Evolutionary conservation across 2,797 vertebrate species (phyloP).

Genomic region (Notoglanidium macrostoma): DNA sequence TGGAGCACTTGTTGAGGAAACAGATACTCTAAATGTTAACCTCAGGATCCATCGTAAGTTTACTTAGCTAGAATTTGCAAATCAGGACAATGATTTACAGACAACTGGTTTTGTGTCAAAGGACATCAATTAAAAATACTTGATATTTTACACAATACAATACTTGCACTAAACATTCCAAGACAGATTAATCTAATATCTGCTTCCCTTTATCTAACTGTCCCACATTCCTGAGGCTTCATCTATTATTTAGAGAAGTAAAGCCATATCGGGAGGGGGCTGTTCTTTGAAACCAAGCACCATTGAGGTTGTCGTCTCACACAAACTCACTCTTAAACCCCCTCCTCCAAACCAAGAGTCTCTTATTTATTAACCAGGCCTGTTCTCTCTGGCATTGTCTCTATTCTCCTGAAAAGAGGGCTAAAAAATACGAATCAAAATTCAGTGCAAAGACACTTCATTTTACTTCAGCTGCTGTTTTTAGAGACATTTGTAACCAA

Average conservation of each 20-base stretch:
- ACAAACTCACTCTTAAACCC: neutral
- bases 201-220: constrained; percentile 31
- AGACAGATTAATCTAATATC: neutral
- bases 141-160: neutral
- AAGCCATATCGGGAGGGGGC: constrained; percentile 36
- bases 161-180: neutral
- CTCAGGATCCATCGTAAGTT: neutral
- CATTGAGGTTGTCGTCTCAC: constrained; percentile 39
- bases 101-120: neutral
- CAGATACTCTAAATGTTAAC: neutral
- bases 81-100: neutral
- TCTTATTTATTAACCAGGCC: constrained; percentile 41
- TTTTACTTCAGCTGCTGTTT: neutral
- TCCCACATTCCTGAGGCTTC: constrained; percentile 36
- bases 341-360: neutral
- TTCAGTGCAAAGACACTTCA: neutral
- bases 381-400: neutral
- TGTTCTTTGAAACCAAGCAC: constrained; percentile 38
- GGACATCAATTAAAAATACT: neutral
- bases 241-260: constrained; percentile 56
- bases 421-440: neutral
- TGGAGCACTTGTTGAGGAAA: neutral
- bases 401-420: neutral
- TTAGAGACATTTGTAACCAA: neutral
- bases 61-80: no score